These are phyloP conservation scores for Potamilus streckersoni DNA, from an alignment of 1,140 invertebrate species.

Conservation along the genomic window DNA sequence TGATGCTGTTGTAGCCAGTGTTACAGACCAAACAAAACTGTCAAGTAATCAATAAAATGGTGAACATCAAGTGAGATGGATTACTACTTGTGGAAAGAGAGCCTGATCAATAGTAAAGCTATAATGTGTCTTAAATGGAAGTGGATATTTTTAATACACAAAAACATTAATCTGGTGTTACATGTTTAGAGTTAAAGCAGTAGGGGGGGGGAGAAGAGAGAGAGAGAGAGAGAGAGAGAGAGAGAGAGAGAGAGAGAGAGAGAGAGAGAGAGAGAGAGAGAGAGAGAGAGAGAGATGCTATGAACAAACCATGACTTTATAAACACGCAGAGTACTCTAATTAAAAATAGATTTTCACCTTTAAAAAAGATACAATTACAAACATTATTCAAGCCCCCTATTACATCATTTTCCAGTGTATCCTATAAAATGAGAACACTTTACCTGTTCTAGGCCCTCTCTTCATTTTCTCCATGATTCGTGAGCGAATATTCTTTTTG, in stretches of 20 bases:
- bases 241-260: slow-evolving; percentile 25
- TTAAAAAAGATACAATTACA: too few relatives aligned
- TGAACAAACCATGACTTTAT: too few relatives aligned
- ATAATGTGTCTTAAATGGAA: slow-evolving; percentile 21
- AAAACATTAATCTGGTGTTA: too few relatives aligned
- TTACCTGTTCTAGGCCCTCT: slow-evolving; percentile 23
- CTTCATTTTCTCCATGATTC: slow-evolving; percentile 31
- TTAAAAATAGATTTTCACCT: too few relatives aligned
- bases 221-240: slow-evolving; percentile 30
- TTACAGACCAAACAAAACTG: background rate
- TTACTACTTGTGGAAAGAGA: slow-evolving; percentile 3
- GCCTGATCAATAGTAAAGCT: slow-evolving; percentile 1
- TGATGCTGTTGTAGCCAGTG: too few relatives aligned
- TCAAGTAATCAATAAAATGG: background rate
- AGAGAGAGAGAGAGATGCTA: slow-evolving; percentile 27
- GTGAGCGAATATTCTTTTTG: slow-evolving; percentile 21
- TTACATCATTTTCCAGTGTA: too few relatives aligned
- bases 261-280: slow-evolving; percentile 33
- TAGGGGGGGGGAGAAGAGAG: slow-evolving; percentile 28
- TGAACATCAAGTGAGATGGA: slow-evolving; percentile 1
- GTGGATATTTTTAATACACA: background rate
- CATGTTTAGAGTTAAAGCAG: background rate
- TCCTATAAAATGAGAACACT: too few relatives aligned
- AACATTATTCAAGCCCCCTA: too few relatives aligned
- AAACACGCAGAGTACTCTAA: too few relatives aligned